phyloP scores from a whole-genome alignment of 2,888 invertebrate species.

The Catocala fraxini region DNA sequence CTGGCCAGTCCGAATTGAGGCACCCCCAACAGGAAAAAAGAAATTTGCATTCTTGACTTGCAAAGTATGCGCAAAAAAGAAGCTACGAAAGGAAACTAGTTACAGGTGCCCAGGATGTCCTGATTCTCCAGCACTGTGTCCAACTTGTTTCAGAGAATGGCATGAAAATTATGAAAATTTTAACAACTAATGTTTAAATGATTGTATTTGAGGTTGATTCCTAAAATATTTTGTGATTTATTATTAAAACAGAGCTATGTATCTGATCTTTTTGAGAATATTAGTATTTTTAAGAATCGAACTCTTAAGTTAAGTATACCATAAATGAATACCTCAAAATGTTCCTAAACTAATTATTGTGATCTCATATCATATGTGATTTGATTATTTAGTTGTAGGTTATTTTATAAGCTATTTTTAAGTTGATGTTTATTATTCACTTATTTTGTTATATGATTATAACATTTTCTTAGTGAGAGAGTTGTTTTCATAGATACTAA shows the following conservation, averaged over 20 bases:
- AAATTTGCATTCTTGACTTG: constrained; percentile 10
- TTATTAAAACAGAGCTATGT: constrained; percentile 11
- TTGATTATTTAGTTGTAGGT: constrained; percentile 11
- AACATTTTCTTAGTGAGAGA: constrained; percentile 12
- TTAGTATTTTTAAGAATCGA: constrained; percentile 11
- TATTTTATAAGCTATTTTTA: constrained; percentile 11
- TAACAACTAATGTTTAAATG: constrained; percentile 10
- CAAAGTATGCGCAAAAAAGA: constrained; percentile 15
- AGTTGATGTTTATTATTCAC: constrained; percentile 10
- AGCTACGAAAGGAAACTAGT: constrained; percentile 17
- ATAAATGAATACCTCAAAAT: constrained; percentile 7
- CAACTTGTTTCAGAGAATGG: constrained; percentile 19
- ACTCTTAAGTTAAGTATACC: constrained; percentile 9
- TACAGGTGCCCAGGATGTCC: constrained; percentile 13
- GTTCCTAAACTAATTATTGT: constrained; percentile 11
- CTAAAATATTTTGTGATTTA: constrained; percentile 9
- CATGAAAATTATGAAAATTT: constrained; percentile 14
- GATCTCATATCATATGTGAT: constrained; percentile 9
- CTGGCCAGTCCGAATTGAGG: constrained; percentile 8
- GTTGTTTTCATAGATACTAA: constrained; percentile 11
- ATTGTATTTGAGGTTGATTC: constrained; percentile 7
- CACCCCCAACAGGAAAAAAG: constrained; percentile 6
- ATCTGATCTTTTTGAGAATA: constrained; percentile 12
- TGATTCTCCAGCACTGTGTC: constrained; percentile 10
- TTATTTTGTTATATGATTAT: constrained; percentile 11